Conservation (phyloP, 2,797 vertebrate species). For the Myioborus miniatus region DNA sequence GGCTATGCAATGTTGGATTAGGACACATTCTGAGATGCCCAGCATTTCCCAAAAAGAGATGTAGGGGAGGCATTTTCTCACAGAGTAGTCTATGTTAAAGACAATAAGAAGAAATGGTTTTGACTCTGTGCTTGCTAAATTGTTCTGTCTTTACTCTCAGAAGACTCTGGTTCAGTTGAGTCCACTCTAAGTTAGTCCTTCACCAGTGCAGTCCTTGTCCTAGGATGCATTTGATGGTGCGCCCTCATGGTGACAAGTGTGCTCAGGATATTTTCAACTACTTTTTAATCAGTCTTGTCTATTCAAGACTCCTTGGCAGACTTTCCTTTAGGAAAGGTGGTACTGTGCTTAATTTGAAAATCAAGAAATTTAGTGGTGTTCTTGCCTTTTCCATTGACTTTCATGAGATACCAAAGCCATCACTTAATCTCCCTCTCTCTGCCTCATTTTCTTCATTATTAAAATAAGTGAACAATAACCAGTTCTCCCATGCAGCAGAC, state of each 20-base stretch:
- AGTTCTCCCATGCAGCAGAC: neutral
- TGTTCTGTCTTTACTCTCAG: neutral
- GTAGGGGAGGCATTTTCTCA: neutral
- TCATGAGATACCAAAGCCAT: neutral
- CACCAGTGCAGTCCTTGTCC: neutral
- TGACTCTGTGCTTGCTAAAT: neutral
- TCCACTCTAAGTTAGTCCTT: neutral
- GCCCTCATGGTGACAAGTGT: neutral
- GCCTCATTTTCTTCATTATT: neutral
- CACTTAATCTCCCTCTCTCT: neutral
- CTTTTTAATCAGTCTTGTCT: neutral
- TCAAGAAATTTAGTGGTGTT: neutral
- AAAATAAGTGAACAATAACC: neutral
- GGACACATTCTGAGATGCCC: neutral
- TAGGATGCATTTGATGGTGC: neutral
- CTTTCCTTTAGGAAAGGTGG: neutral
- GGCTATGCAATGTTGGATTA: neutral
- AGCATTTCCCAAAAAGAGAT: neutral
- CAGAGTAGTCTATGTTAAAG: neutral
- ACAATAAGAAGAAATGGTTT: neutral
- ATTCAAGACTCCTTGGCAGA: neutral
- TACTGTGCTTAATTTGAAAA: neutral
- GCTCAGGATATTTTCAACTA: neutral
- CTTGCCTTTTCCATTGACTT: neutral
- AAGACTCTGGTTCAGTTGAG: neutral